Conservation (phyloP, 2,797 vertebrate genomes). For the Periparus ater region DNA sequence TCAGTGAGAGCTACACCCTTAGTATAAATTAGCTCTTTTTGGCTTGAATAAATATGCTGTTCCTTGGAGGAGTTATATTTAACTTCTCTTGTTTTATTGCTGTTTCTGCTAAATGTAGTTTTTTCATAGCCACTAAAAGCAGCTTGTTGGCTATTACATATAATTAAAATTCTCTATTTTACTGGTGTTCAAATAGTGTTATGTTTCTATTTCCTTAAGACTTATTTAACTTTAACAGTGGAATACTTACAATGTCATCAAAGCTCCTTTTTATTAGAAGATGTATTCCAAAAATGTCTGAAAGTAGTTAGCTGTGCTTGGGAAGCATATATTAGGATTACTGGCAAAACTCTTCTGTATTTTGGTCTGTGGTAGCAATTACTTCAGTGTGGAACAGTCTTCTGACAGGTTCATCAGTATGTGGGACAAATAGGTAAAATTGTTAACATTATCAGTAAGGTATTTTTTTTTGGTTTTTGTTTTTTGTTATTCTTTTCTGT, state of each 20-base stretch:
- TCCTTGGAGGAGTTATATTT: constrained; percentile 44
- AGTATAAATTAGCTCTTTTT: constrained; percentile 45
- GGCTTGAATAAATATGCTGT: constrained; percentile 48
- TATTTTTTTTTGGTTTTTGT: background rate
- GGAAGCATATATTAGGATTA: background rate
- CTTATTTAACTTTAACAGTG: constrained; percentile 33
- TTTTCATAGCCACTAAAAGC: constrained; percentile 25
- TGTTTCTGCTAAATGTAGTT: constrained; percentile 38
- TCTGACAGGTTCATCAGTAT: background rate
- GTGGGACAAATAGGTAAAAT: background rate
- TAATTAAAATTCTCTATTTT: constrained; percentile 53
- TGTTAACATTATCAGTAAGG: background rate
- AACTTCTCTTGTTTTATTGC: constrained; percentile 51
- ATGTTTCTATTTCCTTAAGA: constrained; percentile 37
- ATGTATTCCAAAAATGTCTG: constrained; percentile 24
- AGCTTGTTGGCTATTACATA: constrained; percentile 32
- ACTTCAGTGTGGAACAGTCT: background rate
- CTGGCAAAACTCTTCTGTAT: background rate
- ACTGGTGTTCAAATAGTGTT: constrained; percentile 5
- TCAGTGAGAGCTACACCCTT: constrained; percentile 46
- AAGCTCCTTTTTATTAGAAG: constrained; percentile 24
- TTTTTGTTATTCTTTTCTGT: background rate
- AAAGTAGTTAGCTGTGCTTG: background rate
- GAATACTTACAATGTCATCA: constrained; percentile 37
- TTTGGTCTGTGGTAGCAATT: background rate